phyloP scores from a whole-genome alignment of 2,113 vertebrate genomes.

The Physeter macrocephalus region DNA sequence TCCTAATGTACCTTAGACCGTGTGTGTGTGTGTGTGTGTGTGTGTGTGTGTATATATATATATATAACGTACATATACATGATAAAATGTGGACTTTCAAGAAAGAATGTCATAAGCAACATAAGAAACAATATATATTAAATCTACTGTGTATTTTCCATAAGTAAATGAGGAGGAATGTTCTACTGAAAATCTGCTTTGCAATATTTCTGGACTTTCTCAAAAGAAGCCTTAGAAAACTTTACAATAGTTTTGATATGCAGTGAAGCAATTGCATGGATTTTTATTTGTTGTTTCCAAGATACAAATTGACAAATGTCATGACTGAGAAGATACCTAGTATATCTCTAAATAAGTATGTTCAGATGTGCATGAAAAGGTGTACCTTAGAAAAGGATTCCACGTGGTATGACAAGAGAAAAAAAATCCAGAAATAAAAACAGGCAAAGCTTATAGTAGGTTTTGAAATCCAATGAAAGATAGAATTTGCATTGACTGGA shows the following conservation, averaged over 20 bases:
- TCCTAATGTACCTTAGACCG: background rate
- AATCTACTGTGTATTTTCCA: background rate
- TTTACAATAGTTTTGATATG: background rate
- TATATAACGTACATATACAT: background rate
- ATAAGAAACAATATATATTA: background rate
- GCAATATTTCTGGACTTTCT: conserved; percentile 17
- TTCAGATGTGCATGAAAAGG: background rate
- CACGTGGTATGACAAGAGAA: background rate
- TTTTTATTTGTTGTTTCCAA: conserved; percentile 30
- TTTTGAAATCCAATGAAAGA: conserved; percentile 24
- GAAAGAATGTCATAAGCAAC: background rate
- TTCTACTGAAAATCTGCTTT: background rate
- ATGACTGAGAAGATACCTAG: background rate
- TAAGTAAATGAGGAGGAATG: background rate
- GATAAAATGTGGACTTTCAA: background rate
- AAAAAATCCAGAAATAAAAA: background rate
- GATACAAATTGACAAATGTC: background rate
- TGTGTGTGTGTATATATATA: too few relatives aligned
- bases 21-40: too few relatives aligned
- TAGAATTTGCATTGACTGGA: background rate
- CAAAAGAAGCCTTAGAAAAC: background rate
- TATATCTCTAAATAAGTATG: background rate
- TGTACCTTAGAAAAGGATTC: background rate
- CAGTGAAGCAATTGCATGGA: background rate
- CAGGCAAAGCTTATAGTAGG: background rate